These are phyloP conservation scores for Hymenopus coronatus DNA, from an alignment of 2,888 invertebrate genomes.

Conservation along the genomic window DNA sequence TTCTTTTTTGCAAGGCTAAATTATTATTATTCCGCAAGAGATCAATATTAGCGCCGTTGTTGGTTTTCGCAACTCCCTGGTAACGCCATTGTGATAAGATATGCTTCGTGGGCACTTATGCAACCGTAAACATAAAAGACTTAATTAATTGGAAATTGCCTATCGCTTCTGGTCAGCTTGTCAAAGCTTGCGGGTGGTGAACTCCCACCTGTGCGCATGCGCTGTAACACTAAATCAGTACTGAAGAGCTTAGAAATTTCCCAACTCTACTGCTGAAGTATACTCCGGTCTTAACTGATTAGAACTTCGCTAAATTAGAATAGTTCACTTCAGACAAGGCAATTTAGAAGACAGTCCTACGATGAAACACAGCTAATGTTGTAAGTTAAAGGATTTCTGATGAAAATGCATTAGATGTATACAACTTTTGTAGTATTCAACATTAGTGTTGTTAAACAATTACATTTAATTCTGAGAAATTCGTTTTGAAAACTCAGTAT, in stretches of 20 bases:
- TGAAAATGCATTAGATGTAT: no score
- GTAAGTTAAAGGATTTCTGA: no score
- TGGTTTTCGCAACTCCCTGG: background rate
- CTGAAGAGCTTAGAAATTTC: background rate
- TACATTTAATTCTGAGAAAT: no score
- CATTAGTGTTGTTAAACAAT: no score
- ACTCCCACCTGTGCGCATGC: background rate
- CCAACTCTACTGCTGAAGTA: background rate
- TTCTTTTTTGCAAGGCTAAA: no score
- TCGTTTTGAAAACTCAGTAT: no score
- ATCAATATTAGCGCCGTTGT: background rate
- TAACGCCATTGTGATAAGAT: background rate
- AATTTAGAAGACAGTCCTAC: no score
- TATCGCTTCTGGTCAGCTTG: background rate
- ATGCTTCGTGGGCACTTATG: background rate
- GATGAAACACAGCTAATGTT: no score
- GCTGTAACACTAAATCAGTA: background rate
- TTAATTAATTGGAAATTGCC: background rate
- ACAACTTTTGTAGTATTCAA: no score
- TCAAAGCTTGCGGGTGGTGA: background rate
- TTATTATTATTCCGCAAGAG: background rate
- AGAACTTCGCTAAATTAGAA: background rate
- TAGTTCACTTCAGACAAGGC: no score
- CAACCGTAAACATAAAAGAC: background rate
- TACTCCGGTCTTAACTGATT: background rate